Evolutionary conservation across 2,888 invertebrate genomes (phyloP).

Genomic region (Tinea pellionella): DNA sequence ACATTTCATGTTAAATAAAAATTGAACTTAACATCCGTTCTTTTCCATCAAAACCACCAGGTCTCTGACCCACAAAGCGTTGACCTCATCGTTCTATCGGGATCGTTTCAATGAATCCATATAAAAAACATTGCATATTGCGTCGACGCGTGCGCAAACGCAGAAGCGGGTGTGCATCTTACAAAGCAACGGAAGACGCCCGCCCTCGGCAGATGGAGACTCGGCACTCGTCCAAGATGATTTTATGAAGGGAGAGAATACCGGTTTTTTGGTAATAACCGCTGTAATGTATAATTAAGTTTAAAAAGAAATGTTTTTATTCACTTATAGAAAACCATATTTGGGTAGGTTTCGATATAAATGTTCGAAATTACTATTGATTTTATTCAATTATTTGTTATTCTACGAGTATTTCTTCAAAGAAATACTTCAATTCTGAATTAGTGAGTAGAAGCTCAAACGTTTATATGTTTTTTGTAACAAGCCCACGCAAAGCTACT

Average conservation of each 20-base stretch:
- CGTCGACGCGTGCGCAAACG: conserved; percentile 31
- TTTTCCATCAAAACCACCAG: background rate
- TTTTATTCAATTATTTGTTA: too few relatives aligned
- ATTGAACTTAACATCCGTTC: background rate
- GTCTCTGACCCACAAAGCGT: conserved; percentile 11
- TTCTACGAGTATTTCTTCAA: too few relatives aligned
- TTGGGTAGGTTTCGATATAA: too few relatives aligned
- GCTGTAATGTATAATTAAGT: conserved; percentile 2
- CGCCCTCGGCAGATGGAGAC: conserved; percentile 53
- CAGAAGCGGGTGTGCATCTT: conserved; percentile 25
- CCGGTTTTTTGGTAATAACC: conserved; percentile 5
- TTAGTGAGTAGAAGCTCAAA: too few relatives aligned
- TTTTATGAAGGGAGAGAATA: background rate
- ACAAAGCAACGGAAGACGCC: conserved; percentile 66
- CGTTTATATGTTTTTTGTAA: too few relatives aligned
- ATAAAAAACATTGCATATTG: conserved; percentile 24
- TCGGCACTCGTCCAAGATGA: background rate
- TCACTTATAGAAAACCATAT: background rate
- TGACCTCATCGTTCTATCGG: conserved; percentile 6
- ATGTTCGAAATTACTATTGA: too few relatives aligned
- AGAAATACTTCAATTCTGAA: too few relatives aligned
- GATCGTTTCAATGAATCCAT: background rate
- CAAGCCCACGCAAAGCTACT: too few relatives aligned
- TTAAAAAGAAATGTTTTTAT: background rate
- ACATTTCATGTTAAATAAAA: background rate